Conservation (phyloP, 2,113 vertebrate species). For the Brienomyrus brachyistius region DNA sequence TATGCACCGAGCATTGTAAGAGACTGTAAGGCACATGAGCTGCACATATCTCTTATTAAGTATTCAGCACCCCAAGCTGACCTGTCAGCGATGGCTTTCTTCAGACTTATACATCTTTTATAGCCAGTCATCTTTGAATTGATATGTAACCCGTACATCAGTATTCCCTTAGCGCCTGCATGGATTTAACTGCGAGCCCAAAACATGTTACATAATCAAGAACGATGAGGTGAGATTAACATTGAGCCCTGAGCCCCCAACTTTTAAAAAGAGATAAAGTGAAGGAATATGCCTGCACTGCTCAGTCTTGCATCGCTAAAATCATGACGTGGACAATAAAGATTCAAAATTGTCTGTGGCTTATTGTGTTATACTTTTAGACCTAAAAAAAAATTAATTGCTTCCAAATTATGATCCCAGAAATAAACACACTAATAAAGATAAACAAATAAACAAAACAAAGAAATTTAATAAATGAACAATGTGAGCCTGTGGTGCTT, state of each 20-base stretch:
- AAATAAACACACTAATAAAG: not conserved
- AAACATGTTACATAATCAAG: conserved; percentile 9
- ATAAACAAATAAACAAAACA: not conserved
- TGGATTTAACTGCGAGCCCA: not conserved
- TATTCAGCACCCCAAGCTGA: not conserved
- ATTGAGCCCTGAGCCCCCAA: not conserved
- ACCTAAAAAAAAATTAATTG: not conserved
- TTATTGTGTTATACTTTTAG: not conserved
- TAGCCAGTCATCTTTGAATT: conserved; percentile 9
- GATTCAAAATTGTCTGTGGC: not conserved
- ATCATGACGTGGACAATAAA: not conserved
- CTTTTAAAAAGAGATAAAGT: not conserved
- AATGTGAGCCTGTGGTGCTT: not conserved
- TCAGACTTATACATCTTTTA: conserved; percentile 23
- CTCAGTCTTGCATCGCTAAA: not conserved
- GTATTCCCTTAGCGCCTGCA: not conserved
- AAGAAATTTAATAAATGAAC: not conserved
- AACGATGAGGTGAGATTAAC: not conserved
- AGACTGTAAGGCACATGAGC: not conserved
- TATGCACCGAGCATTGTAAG: not conserved
- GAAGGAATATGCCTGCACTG: not conserved
- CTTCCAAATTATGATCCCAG: not conserved
- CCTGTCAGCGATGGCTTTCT: not conserved
- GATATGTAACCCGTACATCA: conserved; percentile 2
- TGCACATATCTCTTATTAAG: not conserved